Conservation (phyloP, 2,888 invertebrate genomes). For the Rhingia rostrata region DNA sequence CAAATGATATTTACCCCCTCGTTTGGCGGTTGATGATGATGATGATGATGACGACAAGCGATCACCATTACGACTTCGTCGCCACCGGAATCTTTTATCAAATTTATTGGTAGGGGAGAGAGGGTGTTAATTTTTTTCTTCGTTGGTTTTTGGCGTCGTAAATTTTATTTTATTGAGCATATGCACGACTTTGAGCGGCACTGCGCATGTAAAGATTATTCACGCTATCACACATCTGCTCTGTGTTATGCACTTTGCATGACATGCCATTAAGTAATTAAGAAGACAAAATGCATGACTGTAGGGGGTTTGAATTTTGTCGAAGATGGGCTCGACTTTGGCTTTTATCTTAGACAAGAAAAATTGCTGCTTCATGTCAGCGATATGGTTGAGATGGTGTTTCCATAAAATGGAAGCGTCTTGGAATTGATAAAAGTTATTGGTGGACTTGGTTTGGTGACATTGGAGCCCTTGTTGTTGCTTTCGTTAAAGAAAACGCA, state of each 20-base stretch:
- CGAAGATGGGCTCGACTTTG: too few species aligned
- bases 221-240: constrained; percentile 28
- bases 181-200: not conserved
- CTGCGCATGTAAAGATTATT: constrained; percentile 10
- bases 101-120: constrained; percentile 1
- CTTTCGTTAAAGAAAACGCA: too few species aligned
- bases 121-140: constrained; percentile 23
- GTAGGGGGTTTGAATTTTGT: constrained; percentile 17
- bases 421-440: too few species aligned
- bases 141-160: constrained; percentile 38
- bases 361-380: too few species aligned
- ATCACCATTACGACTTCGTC: constrained; percentile 12
- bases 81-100: constrained; percentile 32
- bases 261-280: constrained; percentile 72
- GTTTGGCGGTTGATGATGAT: not conserved
- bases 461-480: too few species aligned
- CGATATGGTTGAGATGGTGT: too few species aligned
- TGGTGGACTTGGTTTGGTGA: too few species aligned
- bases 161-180: constrained; percentile 61
- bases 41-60: constrained; percentile 31
- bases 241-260: constrained; percentile 56
- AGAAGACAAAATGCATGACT: constrained; percentile 43
- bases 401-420: too few species aligned
- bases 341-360: too few species aligned
- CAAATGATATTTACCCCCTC: constrained; percentile 34